Base-by-base conservation (phyloP, 1,140 invertebrate species). In the Leucophenga varia region DNA sequence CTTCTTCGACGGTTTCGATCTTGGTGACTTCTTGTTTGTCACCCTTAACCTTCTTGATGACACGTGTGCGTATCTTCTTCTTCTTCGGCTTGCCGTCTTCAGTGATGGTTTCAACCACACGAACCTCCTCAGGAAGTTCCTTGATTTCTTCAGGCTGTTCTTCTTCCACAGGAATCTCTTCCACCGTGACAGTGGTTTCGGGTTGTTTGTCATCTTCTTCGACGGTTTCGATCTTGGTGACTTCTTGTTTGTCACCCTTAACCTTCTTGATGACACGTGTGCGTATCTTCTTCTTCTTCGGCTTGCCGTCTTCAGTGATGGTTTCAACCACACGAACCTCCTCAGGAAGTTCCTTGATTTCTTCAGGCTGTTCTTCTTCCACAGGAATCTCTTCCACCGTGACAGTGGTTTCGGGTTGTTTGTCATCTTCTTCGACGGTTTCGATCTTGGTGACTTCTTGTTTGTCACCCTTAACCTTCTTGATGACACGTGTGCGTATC, bases 131-230 rank as follows among this genome's bases (percentile, higher is more conserved):
- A 1, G 58, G 37, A 9, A 65, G 65, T 14, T 25, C 49, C 40
- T 68, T 55, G 25, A 55, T 58, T 22, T 71, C 57, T 54, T 71
- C 51, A 12, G 70, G 35, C 32, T 41, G 56, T 51, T 49, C 61
- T n/a, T n/a, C n/a, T 54, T 34, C 44, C 43, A 18, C 40, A 35
- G 12, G 30, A 53, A 46, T 18, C 46, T 20, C 40, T 43, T 45
- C 38, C 49, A 30, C 49, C 19, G 45, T 43, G 2, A 41, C 38
- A 10, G 45, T 46, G 44, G 41, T 52, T 36, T 58, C 44, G 36
- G 43, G 53, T 21, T 32, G 47, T n/a, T 64, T 39, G 18, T 19
- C 37, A 18, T 39, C 37, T 39, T 39, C 37, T 39, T 39, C 37
- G 13, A 39, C 54, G 3, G 55, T 58, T 2, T 54, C 52, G 16